Conservation (phyloP, 2,888 invertebrate genomes). For the Leptinotarsa tumamoca region DNA sequence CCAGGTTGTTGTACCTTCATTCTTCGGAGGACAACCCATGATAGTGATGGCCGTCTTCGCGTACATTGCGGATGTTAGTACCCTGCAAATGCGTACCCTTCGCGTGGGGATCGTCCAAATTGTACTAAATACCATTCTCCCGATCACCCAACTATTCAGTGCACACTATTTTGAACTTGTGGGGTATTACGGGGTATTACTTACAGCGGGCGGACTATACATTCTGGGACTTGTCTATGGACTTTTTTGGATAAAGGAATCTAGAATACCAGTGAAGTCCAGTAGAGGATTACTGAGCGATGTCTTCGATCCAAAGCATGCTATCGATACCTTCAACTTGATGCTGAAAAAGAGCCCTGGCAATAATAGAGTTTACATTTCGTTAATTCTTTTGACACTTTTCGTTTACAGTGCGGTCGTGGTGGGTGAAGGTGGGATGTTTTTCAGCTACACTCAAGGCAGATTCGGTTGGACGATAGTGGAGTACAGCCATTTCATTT, state of each 20-base stretch:
- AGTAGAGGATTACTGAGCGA: constrained; percentile 56
- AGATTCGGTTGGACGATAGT: constrained; percentile 73
- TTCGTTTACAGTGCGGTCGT: constrained; percentile 55
- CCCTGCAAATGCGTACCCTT: constrained; percentile 72
- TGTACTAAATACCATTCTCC: constrained; percentile 56
- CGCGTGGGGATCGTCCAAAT: constrained; percentile 72
- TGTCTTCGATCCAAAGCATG: constrained; percentile 60
- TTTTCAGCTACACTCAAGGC: constrained; percentile 71
- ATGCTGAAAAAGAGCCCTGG: constrained; percentile 56
- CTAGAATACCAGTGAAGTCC: constrained; percentile 44
- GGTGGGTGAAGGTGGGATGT: constrained; percentile 71
- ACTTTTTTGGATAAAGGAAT: constrained; percentile 60
- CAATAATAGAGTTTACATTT: constrained; percentile 55
- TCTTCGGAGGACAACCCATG: constrained; percentile 71
- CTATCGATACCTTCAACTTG: constrained; percentile 60
- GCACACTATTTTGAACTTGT: constrained; percentile 56
- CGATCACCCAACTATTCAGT: constrained; percentile 58
- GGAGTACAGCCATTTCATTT: constrained; percentile 71
- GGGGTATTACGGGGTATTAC: constrained; percentile 60
- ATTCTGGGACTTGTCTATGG: constrained; percentile 59
- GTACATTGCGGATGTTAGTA: constrained; percentile 66
- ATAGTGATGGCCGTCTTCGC: constrained; percentile 63
- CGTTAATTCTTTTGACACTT: constrained; percentile 54
- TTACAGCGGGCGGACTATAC: constrained; percentile 56
- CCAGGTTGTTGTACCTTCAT: constrained; percentile 70